Conservation (phyloP, 2,113 vertebrate species). For the Pterocles gutturalis region DNA sequence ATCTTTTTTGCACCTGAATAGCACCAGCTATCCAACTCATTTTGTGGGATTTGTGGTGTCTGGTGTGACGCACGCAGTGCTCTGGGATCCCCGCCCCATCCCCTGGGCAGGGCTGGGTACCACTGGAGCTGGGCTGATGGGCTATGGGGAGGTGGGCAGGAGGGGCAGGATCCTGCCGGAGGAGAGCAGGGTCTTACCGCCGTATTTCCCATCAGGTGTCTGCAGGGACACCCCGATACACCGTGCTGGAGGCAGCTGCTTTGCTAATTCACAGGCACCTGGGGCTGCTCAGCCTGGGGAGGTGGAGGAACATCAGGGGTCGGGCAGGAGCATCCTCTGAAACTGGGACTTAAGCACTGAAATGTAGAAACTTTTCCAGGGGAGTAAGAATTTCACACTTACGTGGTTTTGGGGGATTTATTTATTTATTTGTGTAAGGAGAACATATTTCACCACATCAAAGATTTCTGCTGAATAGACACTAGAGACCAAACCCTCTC, state of each 20-base stretch:
- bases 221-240: fast-evolving
- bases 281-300: neutral
- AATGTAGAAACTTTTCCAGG: neutral
- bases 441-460: neutral
- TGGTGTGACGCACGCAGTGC: fast-evolving
- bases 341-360: neutral
- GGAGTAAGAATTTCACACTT: neutral
- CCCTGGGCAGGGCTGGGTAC: neutral
- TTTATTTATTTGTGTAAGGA: neutral
- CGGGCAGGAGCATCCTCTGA: neutral
- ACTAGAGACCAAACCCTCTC: neutral
- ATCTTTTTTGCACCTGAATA: neutral
- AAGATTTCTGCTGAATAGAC: neutral
- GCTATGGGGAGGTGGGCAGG: neutral
- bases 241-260: neutral
- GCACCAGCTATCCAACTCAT: neutral
- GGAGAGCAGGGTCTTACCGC: neutral
- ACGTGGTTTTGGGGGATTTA: neutral
- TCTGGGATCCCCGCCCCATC: neutral
- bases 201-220: fast-evolving
- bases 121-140: neutral
- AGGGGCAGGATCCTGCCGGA: neutral
- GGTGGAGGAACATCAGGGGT: neutral
- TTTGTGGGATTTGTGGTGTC: fast-evolving
- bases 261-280: neutral